A percentile compares a stretch with the other conserved stretches of the same genome.
Conservation (phyloP, 2,888 invertebrate genomes). For the Seladonia tumulorum region DNA sequence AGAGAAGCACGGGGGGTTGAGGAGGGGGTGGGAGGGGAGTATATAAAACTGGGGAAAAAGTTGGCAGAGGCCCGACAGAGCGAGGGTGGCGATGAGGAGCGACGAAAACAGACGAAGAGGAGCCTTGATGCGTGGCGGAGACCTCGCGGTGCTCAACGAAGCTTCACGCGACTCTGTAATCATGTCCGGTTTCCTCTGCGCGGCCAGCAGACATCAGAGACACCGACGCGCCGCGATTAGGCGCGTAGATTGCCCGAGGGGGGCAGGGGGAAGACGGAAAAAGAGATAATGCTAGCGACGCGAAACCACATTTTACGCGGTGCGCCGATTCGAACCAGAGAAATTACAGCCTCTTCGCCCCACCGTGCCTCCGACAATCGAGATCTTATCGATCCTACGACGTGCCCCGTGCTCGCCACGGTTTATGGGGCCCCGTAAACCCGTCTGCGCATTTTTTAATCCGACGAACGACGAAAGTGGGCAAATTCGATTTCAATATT, state of each 20-base stretch:
- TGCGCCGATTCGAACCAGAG: background rate
- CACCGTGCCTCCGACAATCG: background rate
- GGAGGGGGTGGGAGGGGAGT: slow-evolving; percentile 9
- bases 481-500: no score
- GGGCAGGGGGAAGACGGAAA: background rate
- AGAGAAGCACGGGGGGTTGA: background rate
- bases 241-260: slow-evolving; percentile 15
- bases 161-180: slow-evolving; percentile 82
- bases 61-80: slow-evolving; percentile 3
- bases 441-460: no score
- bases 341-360: background rate
- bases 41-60: background rate
- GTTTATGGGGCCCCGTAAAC: no score
- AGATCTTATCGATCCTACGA: background rate
- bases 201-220: slow-evolving; percentile 50
- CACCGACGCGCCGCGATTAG: slow-evolving; percentile 43
- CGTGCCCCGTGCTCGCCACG: no score
- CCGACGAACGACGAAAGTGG: no score
- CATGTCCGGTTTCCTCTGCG: slow-evolving; percentile 81
- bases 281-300: background rate
- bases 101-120: slow-evolving; percentile 53
- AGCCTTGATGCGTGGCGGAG: slow-evolving; percentile 82
- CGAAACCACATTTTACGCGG: slow-evolving; percentile 14
- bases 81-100: slow-evolving; percentile 37
- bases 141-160: slow-evolving; percentile 82